phyloP scores from a whole-genome alignment of 2,113 vertebrate species.

The Gymnobelideus leadbeateri region DNA sequence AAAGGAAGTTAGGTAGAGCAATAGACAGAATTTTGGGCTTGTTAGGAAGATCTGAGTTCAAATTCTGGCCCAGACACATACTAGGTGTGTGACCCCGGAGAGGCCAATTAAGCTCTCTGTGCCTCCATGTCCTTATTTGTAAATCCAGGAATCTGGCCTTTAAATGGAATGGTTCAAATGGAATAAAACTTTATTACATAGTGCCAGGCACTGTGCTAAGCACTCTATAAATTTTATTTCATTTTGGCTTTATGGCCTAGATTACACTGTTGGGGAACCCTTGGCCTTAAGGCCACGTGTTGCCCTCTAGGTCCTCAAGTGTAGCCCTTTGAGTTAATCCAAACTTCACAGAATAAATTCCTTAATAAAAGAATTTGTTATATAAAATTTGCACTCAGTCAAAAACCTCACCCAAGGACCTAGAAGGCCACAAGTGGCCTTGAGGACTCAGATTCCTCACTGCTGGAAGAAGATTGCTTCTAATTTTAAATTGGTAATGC shows the following conservation, averaged over 20 bases:
- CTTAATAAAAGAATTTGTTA: no score
- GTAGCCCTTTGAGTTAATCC: no score
- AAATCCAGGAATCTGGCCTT: neutral
- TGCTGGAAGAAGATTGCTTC: neutral
- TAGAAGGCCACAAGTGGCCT: no score
- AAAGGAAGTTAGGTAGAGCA: neutral
- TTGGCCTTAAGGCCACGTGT: no score
- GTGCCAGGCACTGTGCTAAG: neutral
- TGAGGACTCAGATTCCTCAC: no score
- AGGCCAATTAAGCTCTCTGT: neutral
- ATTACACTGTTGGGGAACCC: no score
- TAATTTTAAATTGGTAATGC: neutral
- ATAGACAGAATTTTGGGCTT: neutral
- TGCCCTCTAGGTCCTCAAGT: no score
- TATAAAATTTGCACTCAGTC: no score
- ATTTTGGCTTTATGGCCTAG: neutral
- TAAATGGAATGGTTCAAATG: neutral
- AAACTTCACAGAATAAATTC: no score
- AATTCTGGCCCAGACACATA: no score
- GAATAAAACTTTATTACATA: slow-evolving; percentile 6
- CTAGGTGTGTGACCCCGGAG: accelerated
- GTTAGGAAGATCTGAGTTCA: neutral
- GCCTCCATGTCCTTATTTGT: neutral
- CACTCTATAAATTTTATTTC: neutral
- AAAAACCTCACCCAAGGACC: no score